Conservation (phyloP, 2,888 invertebrate genomes). For the Uropetala carovei region DNA sequence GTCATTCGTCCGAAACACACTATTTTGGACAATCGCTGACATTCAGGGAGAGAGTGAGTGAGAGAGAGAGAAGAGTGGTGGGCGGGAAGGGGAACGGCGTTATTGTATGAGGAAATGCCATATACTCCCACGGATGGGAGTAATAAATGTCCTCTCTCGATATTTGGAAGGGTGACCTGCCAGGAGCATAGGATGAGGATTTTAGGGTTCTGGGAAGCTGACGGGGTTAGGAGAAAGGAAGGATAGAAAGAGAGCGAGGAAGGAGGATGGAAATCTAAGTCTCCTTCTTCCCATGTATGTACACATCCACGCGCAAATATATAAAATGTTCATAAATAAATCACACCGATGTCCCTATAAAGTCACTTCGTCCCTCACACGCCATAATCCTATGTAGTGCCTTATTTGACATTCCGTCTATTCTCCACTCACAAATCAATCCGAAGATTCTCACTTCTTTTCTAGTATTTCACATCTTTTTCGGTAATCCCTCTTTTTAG, state of each 20-base stretch:
- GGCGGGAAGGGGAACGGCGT: neutral
- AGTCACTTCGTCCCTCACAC: too few relatives aligned
- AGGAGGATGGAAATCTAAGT: too few relatives aligned
- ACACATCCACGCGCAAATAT: neutral
- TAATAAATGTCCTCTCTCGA: neutral
- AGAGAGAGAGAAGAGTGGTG: neutral
- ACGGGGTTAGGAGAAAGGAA: too few relatives aligned
- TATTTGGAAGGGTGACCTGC: neutral
- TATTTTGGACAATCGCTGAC: slow-evolving; percentile 8
- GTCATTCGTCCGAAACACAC: neutral
- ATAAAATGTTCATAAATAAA: neutral
- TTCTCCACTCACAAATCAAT: too few relatives aligned
- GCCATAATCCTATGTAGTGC: too few relatives aligned
- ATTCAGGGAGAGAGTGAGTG: neutral
- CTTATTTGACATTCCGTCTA: too few relatives aligned
- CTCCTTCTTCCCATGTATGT: neutral
- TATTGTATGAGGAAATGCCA: neutral
- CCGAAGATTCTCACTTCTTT: too few relatives aligned
- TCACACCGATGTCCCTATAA: too few relatives aligned
- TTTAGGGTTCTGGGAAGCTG: too few relatives aligned
- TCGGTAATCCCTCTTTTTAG: too few relatives aligned
- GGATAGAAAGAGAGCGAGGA: too few relatives aligned
- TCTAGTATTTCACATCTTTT: too few relatives aligned
- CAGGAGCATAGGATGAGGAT: neutral
- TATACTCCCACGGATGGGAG: slow-evolving; percentile 15